Evolutionary conservation across 2,888 invertebrate genomes (phyloP), one percentile per base, ranked within the genome.

Genomic region (Calliphora vomitoria): DNA sequence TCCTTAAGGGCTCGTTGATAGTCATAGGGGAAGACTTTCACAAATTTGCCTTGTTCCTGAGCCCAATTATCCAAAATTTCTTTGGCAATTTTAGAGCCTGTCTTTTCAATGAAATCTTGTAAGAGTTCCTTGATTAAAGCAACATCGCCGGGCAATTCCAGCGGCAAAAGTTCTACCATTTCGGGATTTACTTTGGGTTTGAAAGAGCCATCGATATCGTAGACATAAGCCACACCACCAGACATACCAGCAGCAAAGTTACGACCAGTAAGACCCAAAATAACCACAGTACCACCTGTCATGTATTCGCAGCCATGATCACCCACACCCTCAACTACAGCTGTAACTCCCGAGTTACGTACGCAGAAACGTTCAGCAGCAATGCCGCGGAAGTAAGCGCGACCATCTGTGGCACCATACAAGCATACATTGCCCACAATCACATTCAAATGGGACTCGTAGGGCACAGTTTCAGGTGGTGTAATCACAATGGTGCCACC

Each of bases 221-320:
- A 97, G 15, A 99, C 97, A 93, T 98, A 99, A 0, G 99, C 99
- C 89, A 99, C 97, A 85, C 98, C 98, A 87, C 96, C 96, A 82
- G 99, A 99, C 99, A 99, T 99, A 90, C 99, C 99, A 68, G 99
- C 99, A 10, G 99, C 99, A 94, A 99, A 99, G 95, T 99, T 99
- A 88, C 99, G 95, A 1, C 99, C 99, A 8, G 99, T 99, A 85
- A 98, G 95, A 0, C 99, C 99, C 18, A 99, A 95, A 91, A 99
- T 97, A 74, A 99, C 95, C 88, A 97, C 97, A 85, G 95, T 94
- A 84, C 99, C 99, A 15, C 98, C 99, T 69, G 99, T 99, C 99
- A 99, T 99, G 94, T 99, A 99, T 94, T 99, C 99, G 95, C 99
- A 99, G 84, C 99, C 99, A 94, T 99, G 99, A 95, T 99, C 99